A percentile compares a stretch with the other conserved stretches of the same genome.
phyloP scores from a whole-genome alignment of 1,140 invertebrate genomes.

The Amyelois transitella region DNA sequence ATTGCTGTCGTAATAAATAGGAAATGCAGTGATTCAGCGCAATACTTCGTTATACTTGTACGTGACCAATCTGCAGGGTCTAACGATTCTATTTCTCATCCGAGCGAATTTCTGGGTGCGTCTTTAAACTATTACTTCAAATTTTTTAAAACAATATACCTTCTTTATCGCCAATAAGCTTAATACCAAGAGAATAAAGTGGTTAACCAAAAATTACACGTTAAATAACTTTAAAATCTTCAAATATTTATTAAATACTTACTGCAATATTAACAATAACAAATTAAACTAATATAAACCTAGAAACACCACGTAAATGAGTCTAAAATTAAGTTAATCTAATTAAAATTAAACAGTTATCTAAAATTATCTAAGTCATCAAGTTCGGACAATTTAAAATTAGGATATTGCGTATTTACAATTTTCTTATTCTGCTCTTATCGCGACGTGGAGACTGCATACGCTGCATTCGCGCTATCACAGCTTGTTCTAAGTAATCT shows the following conservation, averaged over 20 bases:
- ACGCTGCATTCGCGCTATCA: neutral
- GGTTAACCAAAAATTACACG: too few relatives aligned
- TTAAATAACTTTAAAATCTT: too few relatives aligned
- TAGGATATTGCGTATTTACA: neutral
- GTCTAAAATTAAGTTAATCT: neutral
- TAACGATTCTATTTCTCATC: too few relatives aligned
- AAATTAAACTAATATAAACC: neutral
- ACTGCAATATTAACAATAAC: neutral
- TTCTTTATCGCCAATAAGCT: too few relatives aligned
- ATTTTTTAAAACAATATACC: too few relatives aligned
- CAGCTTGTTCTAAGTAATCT: neutral
- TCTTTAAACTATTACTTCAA: too few relatives aligned
- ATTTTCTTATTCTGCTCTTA: neutral
- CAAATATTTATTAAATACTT: neutral
- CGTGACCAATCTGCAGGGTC: too few relatives aligned
- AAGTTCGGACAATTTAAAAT: neutral
- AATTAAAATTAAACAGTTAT: neutral
- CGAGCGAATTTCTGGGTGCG: too few relatives aligned
- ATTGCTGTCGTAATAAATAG: too few relatives aligned
- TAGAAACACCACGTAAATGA: neutral
- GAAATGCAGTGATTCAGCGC: too few relatives aligned
- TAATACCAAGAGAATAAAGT: too few relatives aligned
- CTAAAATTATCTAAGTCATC: neutral
- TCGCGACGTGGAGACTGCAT: neutral
- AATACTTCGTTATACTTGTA: too few relatives aligned